Base-by-base conservation (phyloP, 2,113 vertebrate species). In the Mus spicilegus region DNA sequence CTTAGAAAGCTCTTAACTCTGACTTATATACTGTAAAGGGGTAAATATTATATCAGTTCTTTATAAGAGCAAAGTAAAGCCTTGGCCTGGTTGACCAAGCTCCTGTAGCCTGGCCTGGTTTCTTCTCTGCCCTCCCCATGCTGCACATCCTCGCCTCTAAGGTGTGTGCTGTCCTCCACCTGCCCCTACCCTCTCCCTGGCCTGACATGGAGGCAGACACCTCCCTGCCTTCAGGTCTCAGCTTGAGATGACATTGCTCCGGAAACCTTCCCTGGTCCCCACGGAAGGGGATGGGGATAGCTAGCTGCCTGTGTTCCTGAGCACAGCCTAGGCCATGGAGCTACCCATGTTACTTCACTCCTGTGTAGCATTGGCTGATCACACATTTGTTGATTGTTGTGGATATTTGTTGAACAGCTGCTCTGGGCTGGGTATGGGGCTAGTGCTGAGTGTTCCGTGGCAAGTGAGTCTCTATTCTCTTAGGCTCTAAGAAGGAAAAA, bases 401-500 rank as follows among this genome's bases (percentile, higher is more conserved):
- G 33, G 84, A 42, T 58, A 56, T 56, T 81, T 58, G 65, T 8
- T 58, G 81, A 94, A 8, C 54, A 76, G 75, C n/a, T 82, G 36
- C 42, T 90, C 63, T 92, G 51, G 49, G 20, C 28, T 76, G 58
- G 51, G 67, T 42, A 91, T n/a, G 30, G 39, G n/a, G 33, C 13
- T 77, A 85, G 36, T 77, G 28, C 80, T 94, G 26, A 26, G 67
- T 91, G 58, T 89, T 89, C 58, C 42, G 42, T 42, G 42, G 42
- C 42, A 42, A 30, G 39, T 39, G 51, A 82, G 3, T 84, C 76
- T 82, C 51, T 91, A 11, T 39, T 36, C 13, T 69, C 58, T 24
- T 85, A 84, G 12, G 69, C n/a, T 85, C 49, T 87, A 90, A 87
- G 73, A 77, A 97, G 46, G 46, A 46, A 90, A n/a, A 33, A 49